These are phyloP conservation scores for Helicoverpa zea DNA, from an alignment of 1,140 invertebrate species.

Conservation along the genomic window DNA sequence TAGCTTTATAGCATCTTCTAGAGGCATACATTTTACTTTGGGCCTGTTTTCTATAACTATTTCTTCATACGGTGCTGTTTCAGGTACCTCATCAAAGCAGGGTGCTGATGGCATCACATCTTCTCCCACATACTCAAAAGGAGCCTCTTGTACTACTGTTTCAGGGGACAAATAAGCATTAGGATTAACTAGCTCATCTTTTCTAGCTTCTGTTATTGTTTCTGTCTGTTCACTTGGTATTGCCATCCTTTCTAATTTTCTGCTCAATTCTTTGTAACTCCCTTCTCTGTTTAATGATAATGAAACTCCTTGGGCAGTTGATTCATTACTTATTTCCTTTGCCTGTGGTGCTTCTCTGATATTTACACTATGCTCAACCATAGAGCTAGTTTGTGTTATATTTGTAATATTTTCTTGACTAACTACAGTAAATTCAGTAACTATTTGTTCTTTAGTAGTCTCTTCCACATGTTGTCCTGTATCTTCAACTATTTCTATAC, in stretches of 20 bases:
- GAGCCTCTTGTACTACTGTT: background rate
- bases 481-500: slow-evolving; percentile 10
- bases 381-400: background rate
- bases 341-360: background rate
- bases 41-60: slow-evolving; percentile 48
- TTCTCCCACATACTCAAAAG: slow-evolving; percentile 36
- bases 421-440: background rate
- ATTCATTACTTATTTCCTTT: background rate
- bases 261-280: slow-evolving; percentile 50
- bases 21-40: slow-evolving; percentile 68
- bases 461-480: background rate
- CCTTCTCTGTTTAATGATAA: background rate
- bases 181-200: background rate
- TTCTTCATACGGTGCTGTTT: slow-evolving; percentile 21
- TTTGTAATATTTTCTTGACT: background rate
- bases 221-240: slow-evolving; percentile 42
- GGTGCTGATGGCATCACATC: slow-evolving; percentile 72
- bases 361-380: background rate
- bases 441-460: slow-evolving; percentile 2
- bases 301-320: background rate
- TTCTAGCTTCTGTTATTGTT: slow-evolving; percentile 1
- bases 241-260: slow-evolving; percentile 50
- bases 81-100: slow-evolving; percentile 59
- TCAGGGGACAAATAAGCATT: slow-evolving; percentile 22
- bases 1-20: slow-evolving; percentile 72